Conservation (phyloP, 2,113 vertebrate genomes). For the Calypte anna region DNA sequence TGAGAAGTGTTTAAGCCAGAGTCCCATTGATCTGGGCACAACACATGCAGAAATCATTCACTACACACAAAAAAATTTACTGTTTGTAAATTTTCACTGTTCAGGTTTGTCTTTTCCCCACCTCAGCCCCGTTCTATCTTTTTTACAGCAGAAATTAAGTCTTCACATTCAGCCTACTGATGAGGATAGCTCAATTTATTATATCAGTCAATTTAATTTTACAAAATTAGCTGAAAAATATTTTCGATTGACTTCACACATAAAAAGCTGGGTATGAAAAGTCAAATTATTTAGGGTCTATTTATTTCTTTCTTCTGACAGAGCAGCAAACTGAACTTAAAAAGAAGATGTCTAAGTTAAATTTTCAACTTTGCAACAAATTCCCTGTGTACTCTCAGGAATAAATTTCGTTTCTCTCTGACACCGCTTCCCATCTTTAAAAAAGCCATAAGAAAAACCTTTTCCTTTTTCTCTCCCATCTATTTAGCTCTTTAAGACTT, state of each 20-base stretch:
- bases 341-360: not conserved
- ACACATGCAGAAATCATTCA: not conserved
- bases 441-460: not conserved
- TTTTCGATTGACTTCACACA: not conserved
- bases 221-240: not conserved
- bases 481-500: not conserved
- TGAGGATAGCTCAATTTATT: not conserved
- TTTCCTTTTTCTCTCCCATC: not conserved
- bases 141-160: not conserved
- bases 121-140: not conserved
- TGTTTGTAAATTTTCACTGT: not conserved
- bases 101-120: not conserved
- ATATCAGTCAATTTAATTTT: not conserved
- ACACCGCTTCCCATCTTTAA: not conserved
- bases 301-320: not conserved
- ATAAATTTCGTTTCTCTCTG: not conserved
- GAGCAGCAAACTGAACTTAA: not conserved
- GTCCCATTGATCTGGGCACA: not conserved
- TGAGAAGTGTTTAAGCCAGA: not conserved
- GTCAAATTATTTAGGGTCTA: not conserved
- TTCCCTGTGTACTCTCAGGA: not conserved
- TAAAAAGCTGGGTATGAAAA: not conserved
- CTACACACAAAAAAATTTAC: fast-evolving
- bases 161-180: not conserved
- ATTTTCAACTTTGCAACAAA: not conserved